Percentiles rank a stretch among this genome's conserved stretches.
Conservation (phyloP, 2,888 invertebrate genomes). For the Agrotis exclamationis region DNA sequence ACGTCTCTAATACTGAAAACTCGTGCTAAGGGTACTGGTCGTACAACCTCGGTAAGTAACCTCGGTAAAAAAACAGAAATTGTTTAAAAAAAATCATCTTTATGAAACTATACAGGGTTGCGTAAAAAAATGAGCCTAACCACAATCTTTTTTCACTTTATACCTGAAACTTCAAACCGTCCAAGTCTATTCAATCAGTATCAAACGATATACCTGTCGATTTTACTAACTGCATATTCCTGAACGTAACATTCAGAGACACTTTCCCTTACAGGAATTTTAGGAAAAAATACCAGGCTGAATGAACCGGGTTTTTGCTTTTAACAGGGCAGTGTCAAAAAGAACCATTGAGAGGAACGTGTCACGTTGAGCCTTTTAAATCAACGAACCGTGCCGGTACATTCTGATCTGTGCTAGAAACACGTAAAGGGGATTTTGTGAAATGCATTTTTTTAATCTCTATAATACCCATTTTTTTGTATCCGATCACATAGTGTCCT, state of each 20-base stretch:
- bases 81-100: too few relatives aligned
- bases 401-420: background rate
- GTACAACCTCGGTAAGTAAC: too few relatives aligned
- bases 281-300: constrained; percentile 5
- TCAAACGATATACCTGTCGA: background rate
- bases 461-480: background rate
- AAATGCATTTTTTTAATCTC: constrained; percentile 13
- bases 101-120: background rate
- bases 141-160: background rate
- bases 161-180: background rate
- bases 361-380: constrained; percentile 26
- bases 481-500: background rate
- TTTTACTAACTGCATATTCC: background rate
- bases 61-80: too few relatives aligned
- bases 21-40: too few relatives aligned
- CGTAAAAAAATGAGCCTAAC: too few relatives aligned
- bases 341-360: background rate
- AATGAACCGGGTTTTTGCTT: background rate
- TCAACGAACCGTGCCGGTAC: constrained; percentile 12
- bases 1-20: too few relatives aligned
- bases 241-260: background rate
- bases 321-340: constrained; percentile 19
- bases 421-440: background rate
- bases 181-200: constrained; percentile 7
- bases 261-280: background rate